Evolutionary conservation across 2,888 invertebrate species (phyloP).

Genomic region (Zhengitettix transpicula): DNA sequence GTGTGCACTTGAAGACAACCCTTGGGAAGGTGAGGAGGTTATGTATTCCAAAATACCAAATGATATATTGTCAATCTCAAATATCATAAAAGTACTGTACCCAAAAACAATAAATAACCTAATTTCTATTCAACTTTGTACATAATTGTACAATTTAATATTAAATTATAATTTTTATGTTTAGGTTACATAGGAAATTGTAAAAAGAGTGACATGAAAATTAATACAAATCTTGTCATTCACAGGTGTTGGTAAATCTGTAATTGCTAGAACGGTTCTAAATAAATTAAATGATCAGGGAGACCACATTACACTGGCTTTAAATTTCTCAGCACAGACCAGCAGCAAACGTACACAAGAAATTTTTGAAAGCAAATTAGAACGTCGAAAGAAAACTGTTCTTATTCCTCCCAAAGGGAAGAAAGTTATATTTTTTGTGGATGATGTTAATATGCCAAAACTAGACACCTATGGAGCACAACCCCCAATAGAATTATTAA

Average conservation of each 20-base stretch:
- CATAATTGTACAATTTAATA: neutral
- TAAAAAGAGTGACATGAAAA: too few relatives aligned
- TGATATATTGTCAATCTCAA: too few relatives aligned
- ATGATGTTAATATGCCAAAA: slow-evolving; percentile 86
- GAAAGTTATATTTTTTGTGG: slow-evolving; percentile 69
- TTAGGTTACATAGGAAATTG: too few relatives aligned
- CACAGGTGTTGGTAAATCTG: slow-evolving; percentile 76
- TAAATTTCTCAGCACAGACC: slow-evolving; percentile 87
- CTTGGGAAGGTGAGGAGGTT: too few relatives aligned
- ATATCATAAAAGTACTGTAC: too few relatives aligned
- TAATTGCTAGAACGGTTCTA: slow-evolving; percentile 60
- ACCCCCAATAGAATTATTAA: slow-evolving; percentile 74
- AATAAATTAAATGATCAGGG: slow-evolving; percentile 40
- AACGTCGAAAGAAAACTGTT: slow-evolving; percentile 61
- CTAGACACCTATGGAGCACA: slow-evolving; percentile 78
- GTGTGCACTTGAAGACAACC: too few relatives aligned
- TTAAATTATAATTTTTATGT: too few relatives aligned
- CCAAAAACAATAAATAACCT: too few relatives aligned
- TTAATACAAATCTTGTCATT: slow-evolving; percentile 4
- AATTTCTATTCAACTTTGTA: neutral
- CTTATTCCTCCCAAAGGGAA: slow-evolving; percentile 72
- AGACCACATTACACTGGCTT: slow-evolving; percentile 52
- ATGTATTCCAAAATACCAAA: too few relatives aligned
- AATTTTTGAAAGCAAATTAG: slow-evolving; percentile 71
- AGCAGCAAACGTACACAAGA: slow-evolving; percentile 65